phyloP scores from a whole-genome alignment of 2,113 vertebrate genomes.

The Catharus minimus region DNA sequence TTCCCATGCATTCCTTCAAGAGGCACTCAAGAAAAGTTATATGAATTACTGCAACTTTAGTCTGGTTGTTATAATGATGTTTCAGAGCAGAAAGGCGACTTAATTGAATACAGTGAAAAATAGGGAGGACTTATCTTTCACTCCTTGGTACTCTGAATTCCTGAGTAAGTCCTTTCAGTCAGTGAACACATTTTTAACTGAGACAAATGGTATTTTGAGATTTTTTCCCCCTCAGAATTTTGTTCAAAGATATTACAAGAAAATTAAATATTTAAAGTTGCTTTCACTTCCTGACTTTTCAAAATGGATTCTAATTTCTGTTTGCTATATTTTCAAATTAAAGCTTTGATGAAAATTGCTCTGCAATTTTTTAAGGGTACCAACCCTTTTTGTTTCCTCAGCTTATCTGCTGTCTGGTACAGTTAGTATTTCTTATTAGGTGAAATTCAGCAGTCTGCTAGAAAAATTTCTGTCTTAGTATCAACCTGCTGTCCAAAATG shows the following conservation, averaged over 20 bases:
- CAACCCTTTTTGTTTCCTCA: background rate
- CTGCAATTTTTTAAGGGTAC: background rate
- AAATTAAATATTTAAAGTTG: background rate
- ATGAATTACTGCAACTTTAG: background rate
- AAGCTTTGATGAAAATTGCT: slow-evolving; percentile 19
- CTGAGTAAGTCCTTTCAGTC: background rate
- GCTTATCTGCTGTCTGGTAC: background rate
- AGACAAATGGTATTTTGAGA: background rate
- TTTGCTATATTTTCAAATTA: background rate
- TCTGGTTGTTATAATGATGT: background rate
- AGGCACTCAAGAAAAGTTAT: background rate
- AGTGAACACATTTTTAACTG: background rate
- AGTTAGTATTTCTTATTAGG: background rate
- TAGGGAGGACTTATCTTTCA: background rate
- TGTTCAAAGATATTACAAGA: background rate
- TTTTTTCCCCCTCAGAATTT: background rate
- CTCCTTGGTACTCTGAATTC: background rate
- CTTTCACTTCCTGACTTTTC: background rate
- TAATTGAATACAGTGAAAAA: background rate
- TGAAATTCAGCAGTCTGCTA: background rate
- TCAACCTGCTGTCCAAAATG: background rate
- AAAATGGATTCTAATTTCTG: background rate
- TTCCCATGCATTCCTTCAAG: background rate
- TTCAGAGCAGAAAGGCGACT: background rate
- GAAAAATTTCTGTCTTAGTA: background rate